Base-by-base conservation (phyloP, 2,888 invertebrate genomes). In the Polydrusus tereticollis region DNA sequence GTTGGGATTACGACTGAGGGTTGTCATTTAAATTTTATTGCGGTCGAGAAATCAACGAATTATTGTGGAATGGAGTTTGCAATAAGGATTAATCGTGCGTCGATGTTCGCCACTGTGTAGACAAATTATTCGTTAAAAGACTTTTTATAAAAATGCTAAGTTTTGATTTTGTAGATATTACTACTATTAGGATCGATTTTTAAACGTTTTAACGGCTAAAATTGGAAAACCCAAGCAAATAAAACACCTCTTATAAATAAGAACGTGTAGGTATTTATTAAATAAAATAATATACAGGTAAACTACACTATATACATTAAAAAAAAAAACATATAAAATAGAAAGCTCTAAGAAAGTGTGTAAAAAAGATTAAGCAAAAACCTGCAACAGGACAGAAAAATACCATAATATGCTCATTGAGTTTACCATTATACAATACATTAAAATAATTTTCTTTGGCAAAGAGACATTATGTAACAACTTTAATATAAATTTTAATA, bases 281-380 rank as follows among this genome's bases (percentile, higher is more conserved):
- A 69, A 45, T 76, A 78, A 78, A 78, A 78, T 77, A 78, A 78
- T 78, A 65, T 78, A 78, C 78, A 78, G 57, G 57, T 78, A 73
- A 75, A 78, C 77, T 77, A 78, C 73, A 75, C 67, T 78, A 78
- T 79, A 77, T 78, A 79, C 78, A 79, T 77, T 77, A 76, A 77
- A 75, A 75, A 76, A 76, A 75, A 43, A 63, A 67, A 66, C 43
- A 55, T 36, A 64, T 62, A 64, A 52, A 64, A 52, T 41, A 18
- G 55, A 67, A 67, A 67, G 66, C 66, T 58, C 58, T 58, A 60
- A 38, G 18, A 58, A 14, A n/a, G 20, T 33, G 26, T 47, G 55
- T 45, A 58, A 67, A 58, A 66, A 67, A 47, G 18, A 47, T 8
- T 47, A 62, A 59, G 66, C 66, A 36, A 45, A 47, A 57, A 67